Evolutionary conservation across 1,140 invertebrate genomes (phyloP).

Genomic region (Hormaphis cornu): DNA sequence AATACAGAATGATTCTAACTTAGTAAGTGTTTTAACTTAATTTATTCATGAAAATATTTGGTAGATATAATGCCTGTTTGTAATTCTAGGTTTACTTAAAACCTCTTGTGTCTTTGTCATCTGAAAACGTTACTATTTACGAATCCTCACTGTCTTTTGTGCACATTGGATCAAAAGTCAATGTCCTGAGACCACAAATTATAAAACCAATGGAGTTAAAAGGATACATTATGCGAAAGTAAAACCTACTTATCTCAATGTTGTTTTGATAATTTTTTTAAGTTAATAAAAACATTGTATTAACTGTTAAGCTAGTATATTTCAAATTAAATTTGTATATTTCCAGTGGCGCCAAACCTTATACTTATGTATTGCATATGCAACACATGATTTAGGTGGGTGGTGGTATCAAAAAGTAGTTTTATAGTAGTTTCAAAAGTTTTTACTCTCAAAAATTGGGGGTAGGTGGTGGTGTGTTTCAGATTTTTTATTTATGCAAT

Average conservation of each 20-base stretch:
- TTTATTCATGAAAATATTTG: neutral
- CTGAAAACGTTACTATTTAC: conserved; percentile 1
- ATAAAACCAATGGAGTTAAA: conserved; percentile 19
- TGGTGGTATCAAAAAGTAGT: no score
- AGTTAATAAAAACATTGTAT: no score
- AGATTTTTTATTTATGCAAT: no score
- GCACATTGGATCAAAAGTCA: conserved; percentile 5
- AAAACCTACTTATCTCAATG: neutral
- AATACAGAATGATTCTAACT: neutral
- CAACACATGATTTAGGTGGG: no score
- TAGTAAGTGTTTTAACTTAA: neutral
- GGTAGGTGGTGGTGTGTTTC: no score
- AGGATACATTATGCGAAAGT: neutral
- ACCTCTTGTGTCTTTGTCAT: neutral
- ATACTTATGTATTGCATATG: no score
- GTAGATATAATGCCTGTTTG: neutral
- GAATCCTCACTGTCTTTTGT: conserved; percentile 24
- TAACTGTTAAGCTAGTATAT: no score
- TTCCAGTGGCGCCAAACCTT: no score
- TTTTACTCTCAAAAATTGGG: no score
- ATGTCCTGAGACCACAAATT: conserved; percentile 1
- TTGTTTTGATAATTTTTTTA: no score
- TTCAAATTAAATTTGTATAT: no score
- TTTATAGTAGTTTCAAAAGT: no score
- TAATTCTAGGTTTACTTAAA: neutral